A percentile compares a stretch with the other conserved stretches of the same genome.
Conservation (phyloP, 2,888 invertebrate genomes). For the Papilio elwesi region DNA sequence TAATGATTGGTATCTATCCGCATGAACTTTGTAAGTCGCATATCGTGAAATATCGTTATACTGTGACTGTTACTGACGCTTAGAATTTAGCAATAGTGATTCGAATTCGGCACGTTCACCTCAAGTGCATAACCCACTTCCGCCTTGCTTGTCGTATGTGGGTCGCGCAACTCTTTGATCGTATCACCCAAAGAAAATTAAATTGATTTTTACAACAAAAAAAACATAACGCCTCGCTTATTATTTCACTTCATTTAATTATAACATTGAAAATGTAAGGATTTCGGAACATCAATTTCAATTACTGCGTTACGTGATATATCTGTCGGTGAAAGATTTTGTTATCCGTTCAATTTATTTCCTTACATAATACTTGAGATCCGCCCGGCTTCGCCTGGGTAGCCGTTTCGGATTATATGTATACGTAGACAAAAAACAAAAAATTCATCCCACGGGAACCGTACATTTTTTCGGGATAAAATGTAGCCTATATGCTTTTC, state of each 20-base stretch:
- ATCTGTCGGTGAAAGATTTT: no score
- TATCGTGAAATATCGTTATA: slow-evolving; percentile 19
- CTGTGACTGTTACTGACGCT: slow-evolving; percentile 8
- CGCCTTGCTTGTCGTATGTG: slow-evolving; percentile 32
- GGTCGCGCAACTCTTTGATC: slow-evolving; percentile 31
- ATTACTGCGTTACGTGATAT: neutral
- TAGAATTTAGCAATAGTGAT: slow-evolving; percentile 26
- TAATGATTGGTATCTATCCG: slow-evolving; percentile 6
- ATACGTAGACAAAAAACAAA: no score
- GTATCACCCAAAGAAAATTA: slow-evolving; percentile 16
- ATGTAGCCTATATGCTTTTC: no score
- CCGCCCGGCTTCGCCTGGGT: no score
- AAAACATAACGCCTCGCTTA: neutral
- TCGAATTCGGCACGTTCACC: slow-evolving; percentile 33
- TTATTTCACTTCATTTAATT: neutral
- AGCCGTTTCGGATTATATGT: no score
- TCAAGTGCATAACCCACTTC: slow-evolving; percentile 34
- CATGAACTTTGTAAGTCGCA: slow-evolving; percentile 1
- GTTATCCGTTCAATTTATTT: no score
- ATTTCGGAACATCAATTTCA: no score
- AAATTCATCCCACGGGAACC: no score
- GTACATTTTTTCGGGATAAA: no score
- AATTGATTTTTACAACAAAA: slow-evolving; percentile 26
- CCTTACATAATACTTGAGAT: no score
- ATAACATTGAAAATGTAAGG: neutral